Evolutionary conservation across 2,797 vertebrate genomes (phyloP).

Genomic region (Balearica regulorum): DNA sequence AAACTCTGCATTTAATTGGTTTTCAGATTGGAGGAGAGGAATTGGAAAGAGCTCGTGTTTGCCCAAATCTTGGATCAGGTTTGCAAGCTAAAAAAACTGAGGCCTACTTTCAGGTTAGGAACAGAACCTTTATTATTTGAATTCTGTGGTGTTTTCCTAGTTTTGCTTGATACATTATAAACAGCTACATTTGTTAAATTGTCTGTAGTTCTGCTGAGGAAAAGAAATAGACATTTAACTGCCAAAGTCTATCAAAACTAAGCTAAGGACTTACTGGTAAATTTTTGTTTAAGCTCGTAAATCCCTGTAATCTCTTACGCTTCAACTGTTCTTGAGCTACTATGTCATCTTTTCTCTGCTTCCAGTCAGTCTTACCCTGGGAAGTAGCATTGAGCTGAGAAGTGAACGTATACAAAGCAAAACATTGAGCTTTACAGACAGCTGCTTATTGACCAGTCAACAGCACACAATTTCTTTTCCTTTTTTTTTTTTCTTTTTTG

Average conservation of each 20-base stretch:
- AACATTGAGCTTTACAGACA: background rate
- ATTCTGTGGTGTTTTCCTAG: background rate
- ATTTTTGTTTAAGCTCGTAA: conserved; percentile 15
- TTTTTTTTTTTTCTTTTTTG: background rate
- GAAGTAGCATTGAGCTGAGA: background rate
- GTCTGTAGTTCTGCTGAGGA: background rate
- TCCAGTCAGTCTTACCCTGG: background rate
- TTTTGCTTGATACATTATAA: background rate
- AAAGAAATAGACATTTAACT: background rate
- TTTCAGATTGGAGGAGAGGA: background rate
- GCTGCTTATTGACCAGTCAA: background rate
- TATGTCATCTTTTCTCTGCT: background rate
- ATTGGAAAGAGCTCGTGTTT: background rate
- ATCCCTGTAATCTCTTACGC: background rate
- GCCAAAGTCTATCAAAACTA: background rate
- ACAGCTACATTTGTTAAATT: background rate
- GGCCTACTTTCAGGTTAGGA: background rate
- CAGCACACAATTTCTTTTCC: background rate
- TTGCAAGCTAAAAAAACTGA: background rate
- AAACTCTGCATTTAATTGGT: background rate
- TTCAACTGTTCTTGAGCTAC: background rate
- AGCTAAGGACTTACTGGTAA: background rate
- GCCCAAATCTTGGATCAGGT: background rate
- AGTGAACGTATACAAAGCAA: background rate
- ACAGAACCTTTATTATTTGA: background rate